phyloP scores from a whole-genome alignment of 2,113 vertebrate genomes.

The Osmerus mordax region DNA sequence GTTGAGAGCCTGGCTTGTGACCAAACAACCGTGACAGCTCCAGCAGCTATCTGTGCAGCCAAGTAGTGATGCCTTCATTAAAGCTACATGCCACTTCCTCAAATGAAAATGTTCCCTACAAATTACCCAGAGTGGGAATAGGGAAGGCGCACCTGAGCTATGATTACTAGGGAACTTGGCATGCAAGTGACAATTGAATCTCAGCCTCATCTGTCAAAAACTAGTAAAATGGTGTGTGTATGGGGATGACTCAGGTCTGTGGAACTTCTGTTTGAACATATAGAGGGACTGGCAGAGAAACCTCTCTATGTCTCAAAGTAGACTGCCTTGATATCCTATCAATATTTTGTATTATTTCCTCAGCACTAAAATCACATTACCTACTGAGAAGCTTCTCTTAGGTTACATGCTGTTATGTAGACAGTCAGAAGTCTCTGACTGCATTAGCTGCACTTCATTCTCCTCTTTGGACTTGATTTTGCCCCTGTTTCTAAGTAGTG shows the following conservation, averaged over 20 bases:
- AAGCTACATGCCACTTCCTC: slow-evolving; percentile 36
- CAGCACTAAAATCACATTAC: slow-evolving; percentile 19
- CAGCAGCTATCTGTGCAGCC: slow-evolving; percentile 23
- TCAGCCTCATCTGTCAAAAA: slow-evolving; percentile 39
- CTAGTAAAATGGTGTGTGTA: slow-evolving; percentile 4
- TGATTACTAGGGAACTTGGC: slow-evolving; percentile 39
- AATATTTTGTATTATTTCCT: background rate
- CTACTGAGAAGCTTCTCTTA: slow-evolving; percentile 24
- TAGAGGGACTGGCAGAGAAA: background rate
- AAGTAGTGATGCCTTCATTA: slow-evolving; percentile 50
- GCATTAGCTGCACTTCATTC: slow-evolving; percentile 23
- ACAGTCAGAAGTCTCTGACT: slow-evolving; percentile 8
- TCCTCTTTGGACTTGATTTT: slow-evolving; percentile 23
- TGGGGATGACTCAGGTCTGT: background rate
- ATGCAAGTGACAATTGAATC: slow-evolving; percentile 34
- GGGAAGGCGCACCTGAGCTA: slow-evolving; percentile 1
- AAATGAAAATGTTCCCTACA: slow-evolving; percentile 27
- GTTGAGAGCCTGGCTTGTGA: background rate
- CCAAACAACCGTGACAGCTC: slow-evolving; percentile 26
- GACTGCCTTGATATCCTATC: slow-evolving; percentile 6
- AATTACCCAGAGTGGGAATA: slow-evolving; percentile 15
- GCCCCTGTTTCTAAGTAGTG: slow-evolving; percentile 27
- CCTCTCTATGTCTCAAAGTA: slow-evolving; percentile 5
- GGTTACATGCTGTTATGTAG: background rate
- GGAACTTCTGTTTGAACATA: too few species aligned